phyloP scores from a whole-genome alignment of 2,113 vertebrate species.

The Myotis davidii region DNA sequence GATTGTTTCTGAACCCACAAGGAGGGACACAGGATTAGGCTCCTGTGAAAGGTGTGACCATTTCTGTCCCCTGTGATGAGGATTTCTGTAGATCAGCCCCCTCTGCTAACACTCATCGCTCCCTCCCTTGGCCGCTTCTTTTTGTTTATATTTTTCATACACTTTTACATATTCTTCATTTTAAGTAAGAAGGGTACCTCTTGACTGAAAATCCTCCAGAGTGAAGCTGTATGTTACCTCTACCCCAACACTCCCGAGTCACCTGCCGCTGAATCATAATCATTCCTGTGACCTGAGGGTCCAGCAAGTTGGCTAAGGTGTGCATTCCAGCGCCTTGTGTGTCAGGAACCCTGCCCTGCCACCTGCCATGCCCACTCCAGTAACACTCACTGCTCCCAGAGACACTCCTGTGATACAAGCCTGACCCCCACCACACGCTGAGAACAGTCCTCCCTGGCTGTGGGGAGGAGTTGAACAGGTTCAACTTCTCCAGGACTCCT shows the following conservation, averaged over 20 bases:
- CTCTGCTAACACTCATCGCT: neutral
- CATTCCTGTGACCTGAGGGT: neutral
- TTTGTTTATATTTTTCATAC: neutral
- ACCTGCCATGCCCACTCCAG: neutral
- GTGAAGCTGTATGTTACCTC: neutral
- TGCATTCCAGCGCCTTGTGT: neutral
- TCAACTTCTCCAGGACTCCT: neutral
- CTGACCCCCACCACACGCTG: too few species aligned
- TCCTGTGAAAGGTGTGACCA: neutral
- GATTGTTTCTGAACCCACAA: neutral
- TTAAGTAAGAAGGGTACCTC: neutral
- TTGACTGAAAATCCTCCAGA: neutral
- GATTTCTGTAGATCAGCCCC: neutral
- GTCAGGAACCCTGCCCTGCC: neutral
- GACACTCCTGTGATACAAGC: fast-evolving
- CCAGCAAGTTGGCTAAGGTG: neutral
- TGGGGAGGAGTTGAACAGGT: neutral
- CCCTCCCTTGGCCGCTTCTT: neutral
- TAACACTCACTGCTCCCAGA: neutral
- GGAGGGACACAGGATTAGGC: neutral
- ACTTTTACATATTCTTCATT: neutral
- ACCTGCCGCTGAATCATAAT: neutral
- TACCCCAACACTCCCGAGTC: too few species aligned
- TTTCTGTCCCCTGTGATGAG: neutral
- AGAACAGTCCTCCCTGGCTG: too few species aligned